Conservation (phyloP, 2,113 vertebrate genomes). For the Actenoides lindsayi region DNA sequence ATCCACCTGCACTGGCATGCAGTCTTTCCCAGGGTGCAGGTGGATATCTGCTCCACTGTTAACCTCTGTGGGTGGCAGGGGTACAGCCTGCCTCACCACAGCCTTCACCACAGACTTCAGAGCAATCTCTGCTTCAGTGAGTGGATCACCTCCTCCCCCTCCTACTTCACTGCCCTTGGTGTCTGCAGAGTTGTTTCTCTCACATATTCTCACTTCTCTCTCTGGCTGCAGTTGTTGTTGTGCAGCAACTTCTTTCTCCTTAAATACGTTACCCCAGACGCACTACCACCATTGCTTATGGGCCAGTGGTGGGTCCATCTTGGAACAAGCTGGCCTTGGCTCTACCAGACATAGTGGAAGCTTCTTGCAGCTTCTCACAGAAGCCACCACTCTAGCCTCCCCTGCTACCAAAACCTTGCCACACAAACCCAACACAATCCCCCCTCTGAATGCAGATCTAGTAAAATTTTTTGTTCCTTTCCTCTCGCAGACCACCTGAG, state of each 20-base stretch:
- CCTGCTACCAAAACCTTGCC: not conserved
- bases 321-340: not conserved
- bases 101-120: rapidly evolving
- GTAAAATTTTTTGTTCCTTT: not conserved
- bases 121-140: not conserved
- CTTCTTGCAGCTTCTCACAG: not conserved
- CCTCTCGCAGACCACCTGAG: not conserved
- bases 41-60: rapidly evolving
- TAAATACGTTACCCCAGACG: not conserved
- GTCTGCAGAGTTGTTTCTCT: not conserved
- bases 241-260: not conserved
- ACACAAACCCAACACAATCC: not conserved
- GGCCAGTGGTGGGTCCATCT: rapidly evolving
- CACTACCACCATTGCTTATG: rapidly evolving
- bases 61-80: not conserved
- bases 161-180: too few species aligned
- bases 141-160: not conserved
- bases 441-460: not conserved
- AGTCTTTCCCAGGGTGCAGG: not conserved
- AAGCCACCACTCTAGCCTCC: not conserved
- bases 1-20: not conserved
- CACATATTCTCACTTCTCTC: not conserved
- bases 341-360: not conserved
- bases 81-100: not conserved
- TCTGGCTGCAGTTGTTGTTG: not conserved